Percentiles rank a stretch among this genome's conserved stretches.
These are phyloP conservation scores for Acanthococcus lagerstroemiae DNA, from an alignment of 2,888 invertebrate species.

Conservation along the genomic window DNA sequence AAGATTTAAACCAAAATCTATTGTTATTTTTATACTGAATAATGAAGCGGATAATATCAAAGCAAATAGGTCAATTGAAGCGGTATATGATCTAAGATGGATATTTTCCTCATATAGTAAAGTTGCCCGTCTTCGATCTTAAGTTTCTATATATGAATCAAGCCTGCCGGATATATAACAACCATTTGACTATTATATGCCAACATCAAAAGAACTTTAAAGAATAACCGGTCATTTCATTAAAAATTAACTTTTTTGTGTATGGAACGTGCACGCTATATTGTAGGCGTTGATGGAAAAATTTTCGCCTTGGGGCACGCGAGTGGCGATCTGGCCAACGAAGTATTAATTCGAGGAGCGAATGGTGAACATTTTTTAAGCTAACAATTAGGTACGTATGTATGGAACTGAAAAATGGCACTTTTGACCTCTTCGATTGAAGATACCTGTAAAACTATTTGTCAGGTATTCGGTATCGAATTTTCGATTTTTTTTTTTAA, in stretches of 20 bases:
- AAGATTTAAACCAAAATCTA: slow-evolving; percentile 19
- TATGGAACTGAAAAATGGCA: no score
- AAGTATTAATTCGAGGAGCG: no score
- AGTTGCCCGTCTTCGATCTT: neutral
- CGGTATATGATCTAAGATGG: neutral
- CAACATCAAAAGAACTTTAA: neutral
- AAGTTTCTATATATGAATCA: neutral
- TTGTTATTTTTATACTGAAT: slow-evolving; percentile 22
- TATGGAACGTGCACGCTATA: neutral
- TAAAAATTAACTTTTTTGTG: slow-evolving; percentile 1
- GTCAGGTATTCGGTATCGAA: no score
- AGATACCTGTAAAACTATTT: no score
- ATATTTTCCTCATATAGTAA: slow-evolving; percentile 12
- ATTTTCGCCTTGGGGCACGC: neutral
- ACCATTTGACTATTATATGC: slow-evolving; percentile 19
- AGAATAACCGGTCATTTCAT: neutral
- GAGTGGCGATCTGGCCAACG: no score
- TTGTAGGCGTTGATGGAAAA: neutral
- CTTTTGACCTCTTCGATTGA: no score
- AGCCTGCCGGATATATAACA: slow-evolving; percentile 17
- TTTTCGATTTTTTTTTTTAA: no score
- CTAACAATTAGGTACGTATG: neutral
- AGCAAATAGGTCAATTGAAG: slow-evolving; percentile 24
- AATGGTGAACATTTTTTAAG: neutral
- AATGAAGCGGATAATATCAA: slow-evolving; percentile 27